Base-by-base conservation (phyloP, 2,113 vertebrate species). In the Sturnira hondurensis region DNA sequence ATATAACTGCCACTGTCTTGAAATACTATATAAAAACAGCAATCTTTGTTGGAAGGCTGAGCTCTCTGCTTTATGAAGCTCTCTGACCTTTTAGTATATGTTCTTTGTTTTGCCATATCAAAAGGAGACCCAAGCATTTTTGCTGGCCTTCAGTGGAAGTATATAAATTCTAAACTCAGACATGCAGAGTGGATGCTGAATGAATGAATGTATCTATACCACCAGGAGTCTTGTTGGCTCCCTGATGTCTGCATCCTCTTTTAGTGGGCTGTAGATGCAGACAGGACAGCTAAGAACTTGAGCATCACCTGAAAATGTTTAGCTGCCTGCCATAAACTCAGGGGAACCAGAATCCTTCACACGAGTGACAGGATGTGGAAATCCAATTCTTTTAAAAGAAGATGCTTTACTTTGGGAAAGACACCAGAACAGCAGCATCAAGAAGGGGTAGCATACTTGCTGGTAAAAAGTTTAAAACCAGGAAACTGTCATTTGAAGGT, bases 41-140 rank as follows among this genome's bases (percentile, higher is more conserved):
- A 93, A 70, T 74, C 50, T 89, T 82, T 89, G 52, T 80, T 92
- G 50, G 76, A 94, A 97, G 58, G 76, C 65, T 80, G 16, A 82
- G 38, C 41, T 45, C 56, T 83, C 80, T 63, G 28, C 56, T 45
- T 94, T 76, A 85, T 19, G 12, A 93, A 91, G 28, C 56, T 67
- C 71, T 96, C 80, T 74, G 7, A 83, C 76, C 56, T 80, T 78
- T 56, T 41, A 56, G 7, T 36, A 1, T 70, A 61, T 52, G 12
- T 95, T 88, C 84, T 86, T 92, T 83, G 36, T 89, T 91, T 93
- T 95, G 14, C 68, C 38, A 84, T 95, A 94, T 67, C 76, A 58
- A 95, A 95, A 92, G 76, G 81, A 97, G 68, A 96, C 76, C 85
- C 87, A 61, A 96, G 80, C 76, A 87, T 93, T 95, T 95, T 78